These are phyloP conservation scores for Melanotaenia nigrans DNA, from an alignment of 2,797 vertebrate species.

Conservation along the genomic window DNA sequence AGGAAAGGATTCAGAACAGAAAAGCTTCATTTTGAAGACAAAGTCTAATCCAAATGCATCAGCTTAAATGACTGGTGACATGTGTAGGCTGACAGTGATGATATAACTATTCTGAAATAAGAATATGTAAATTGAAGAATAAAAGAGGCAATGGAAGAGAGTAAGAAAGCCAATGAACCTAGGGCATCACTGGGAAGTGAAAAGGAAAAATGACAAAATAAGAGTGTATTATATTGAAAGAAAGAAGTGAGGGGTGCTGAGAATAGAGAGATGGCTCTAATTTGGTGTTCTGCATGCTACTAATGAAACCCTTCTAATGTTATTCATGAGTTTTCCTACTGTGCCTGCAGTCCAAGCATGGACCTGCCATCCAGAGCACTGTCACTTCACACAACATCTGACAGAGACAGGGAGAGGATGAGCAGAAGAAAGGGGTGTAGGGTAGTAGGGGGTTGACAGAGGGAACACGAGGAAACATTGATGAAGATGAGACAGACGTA, in stretches of 20 bases:
- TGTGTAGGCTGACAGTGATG: not conserved
- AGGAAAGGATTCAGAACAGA: no score
- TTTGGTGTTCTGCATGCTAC: slow-evolving; percentile 41
- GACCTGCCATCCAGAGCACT: slow-evolving; percentile 54
- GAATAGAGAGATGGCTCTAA: slow-evolving; percentile 32
- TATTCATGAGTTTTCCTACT: slow-evolving; percentile 74
- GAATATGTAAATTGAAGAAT: not conserved
- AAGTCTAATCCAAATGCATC: not conserved
- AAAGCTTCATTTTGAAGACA: not conserved
- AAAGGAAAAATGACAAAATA: not conserved
- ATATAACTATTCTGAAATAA: slow-evolving; percentile 3
- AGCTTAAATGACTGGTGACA: not conserved
- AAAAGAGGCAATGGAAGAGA: not conserved
- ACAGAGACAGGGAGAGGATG: slow-evolving; percentile 24
- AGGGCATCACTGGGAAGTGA: not conserved
- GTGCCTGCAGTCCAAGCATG: slow-evolving; percentile 49
- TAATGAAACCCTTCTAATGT: slow-evolving; percentile 72
- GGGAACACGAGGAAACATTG: not conserved
- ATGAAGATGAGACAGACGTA: slow-evolving; percentile 33
- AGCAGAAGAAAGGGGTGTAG: slow-evolving; percentile 24
- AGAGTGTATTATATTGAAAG: slow-evolving; percentile 24
- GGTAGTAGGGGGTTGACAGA: slow-evolving; percentile 5
- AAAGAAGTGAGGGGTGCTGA: slow-evolving; percentile 8
- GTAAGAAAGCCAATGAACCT: not conserved
- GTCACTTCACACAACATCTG: slow-evolving; percentile 51